Conservation (phyloP, 2,888 invertebrate species). For the Geophilus truncorum region DNA sequence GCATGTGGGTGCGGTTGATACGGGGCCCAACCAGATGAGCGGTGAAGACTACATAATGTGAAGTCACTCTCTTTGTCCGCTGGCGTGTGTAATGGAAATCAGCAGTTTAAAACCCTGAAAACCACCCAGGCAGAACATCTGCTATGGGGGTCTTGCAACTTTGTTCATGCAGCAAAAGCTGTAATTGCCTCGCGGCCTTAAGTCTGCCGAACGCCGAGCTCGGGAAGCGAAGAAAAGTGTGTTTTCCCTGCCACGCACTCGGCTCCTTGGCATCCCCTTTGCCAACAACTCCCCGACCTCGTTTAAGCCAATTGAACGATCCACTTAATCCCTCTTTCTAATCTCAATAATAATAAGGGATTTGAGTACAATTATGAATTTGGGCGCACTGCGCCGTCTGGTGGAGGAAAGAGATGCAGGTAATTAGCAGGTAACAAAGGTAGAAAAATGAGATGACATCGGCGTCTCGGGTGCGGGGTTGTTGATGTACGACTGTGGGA, state of each 20-base stretch:
- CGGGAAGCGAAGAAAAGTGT: not conserved
- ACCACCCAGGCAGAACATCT: slow-evolving; percentile 21
- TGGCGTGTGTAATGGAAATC: slow-evolving; percentile 18
- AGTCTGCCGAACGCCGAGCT: not conserved
- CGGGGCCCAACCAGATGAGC: not conserved
- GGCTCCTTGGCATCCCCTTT: not conserved
- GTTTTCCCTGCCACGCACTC: not conserved
- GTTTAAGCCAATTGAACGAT: slow-evolving; percentile 1
- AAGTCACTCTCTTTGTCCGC: slow-evolving; percentile 21
- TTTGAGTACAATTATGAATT: slow-evolving; percentile 6
- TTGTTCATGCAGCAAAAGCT: slow-evolving; percentile 25
- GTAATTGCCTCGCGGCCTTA: slow-evolving; percentile 1
- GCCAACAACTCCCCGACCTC: not conserved
- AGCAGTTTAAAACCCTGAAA: slow-evolving; percentile 17
- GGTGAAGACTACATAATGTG: slow-evolving; percentile 10
- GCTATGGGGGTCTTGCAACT: slow-evolving; percentile 20
- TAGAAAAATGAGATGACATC: not conserved
- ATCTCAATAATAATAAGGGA: slow-evolving; percentile 21
- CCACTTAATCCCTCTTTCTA: not conserved
- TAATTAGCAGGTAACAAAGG: slow-evolving; percentile 10
- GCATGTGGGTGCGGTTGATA: not conserved
- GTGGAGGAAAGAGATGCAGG: not conserved
- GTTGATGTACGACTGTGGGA: not conserved
- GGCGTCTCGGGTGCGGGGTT: not conserved
- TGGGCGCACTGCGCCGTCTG: not conserved